These are phyloP conservation scores for Melanotaenia duboulayi DNA, from an alignment of 2,113 vertebrate species.

Conservation along the genomic window DNA sequence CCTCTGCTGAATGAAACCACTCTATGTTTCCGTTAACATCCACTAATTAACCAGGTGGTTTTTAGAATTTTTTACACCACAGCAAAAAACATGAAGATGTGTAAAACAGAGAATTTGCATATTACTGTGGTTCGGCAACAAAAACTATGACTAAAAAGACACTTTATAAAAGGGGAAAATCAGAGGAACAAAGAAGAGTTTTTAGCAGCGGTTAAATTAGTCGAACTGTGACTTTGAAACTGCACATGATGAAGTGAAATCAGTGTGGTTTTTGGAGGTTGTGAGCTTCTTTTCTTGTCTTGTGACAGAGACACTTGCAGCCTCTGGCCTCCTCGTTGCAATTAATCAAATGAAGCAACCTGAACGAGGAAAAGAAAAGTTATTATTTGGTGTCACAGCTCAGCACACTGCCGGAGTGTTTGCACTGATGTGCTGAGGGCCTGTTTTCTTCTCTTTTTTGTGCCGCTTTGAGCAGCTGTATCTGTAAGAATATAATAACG, in stretches of 20 bases:
- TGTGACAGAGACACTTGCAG: conserved; percentile 4
- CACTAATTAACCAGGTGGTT: neutral
- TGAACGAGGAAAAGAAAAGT: conserved; percentile 26
- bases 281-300: conserved; percentile 5
- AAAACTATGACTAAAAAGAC: neutral
- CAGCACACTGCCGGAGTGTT: neutral
- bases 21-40: conserved; percentile 2
- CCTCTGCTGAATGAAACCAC: neutral
- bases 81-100: neutral
- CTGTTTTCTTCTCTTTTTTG: neutral
- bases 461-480: too few species aligned
- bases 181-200: conserved; percentile 3
- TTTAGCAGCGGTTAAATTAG: neutral
- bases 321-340: conserved; percentile 15
- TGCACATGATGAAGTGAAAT: neutral
- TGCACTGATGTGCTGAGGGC: neutral
- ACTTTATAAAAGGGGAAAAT: neutral
- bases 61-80: neutral
- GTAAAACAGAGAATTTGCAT: conserved; percentile 32
- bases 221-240: conserved; percentile 8
- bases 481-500: too few species aligned
- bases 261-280: neutral
- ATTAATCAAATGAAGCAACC: conserved; percentile 41
- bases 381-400: conserved; percentile 42
- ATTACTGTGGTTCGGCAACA: conserved; percentile 6